Conservation (phyloP, 2,888 invertebrate genomes). For the Cephalotes varians region DNA sequence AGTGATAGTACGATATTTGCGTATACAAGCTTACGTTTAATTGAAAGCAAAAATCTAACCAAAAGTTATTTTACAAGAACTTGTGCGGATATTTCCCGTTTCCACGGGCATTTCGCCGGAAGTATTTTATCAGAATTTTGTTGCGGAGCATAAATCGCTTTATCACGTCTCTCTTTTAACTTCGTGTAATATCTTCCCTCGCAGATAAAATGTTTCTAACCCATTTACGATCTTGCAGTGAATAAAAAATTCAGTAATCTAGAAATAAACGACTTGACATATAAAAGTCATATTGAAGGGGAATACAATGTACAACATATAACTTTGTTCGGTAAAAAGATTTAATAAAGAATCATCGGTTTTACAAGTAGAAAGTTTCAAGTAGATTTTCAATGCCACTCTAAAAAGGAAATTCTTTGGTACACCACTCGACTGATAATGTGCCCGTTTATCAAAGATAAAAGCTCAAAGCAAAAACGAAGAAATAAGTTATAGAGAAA, state of each 20-base stretch:
- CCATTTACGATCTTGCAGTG: slow-evolving; percentile 4
- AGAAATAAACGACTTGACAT: slow-evolving; percentile 30
- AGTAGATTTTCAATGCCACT: slow-evolving; percentile 18
- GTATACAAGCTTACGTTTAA: background rate
- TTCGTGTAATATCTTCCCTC: slow-evolving; percentile 7
- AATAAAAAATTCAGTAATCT: slow-evolving; percentile 22
- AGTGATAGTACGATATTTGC: background rate
- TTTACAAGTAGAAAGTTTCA: slow-evolving; percentile 16
- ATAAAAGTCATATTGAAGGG: background rate
- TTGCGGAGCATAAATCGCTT: slow-evolving; percentile 9
- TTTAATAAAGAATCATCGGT: slow-evolving; percentile 22
- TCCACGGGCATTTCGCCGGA: slow-evolving; percentile 8
- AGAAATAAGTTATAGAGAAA: background rate
- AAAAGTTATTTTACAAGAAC: slow-evolving; percentile 4
- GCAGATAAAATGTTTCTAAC: slow-evolving; percentile 3
- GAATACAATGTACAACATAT: background rate
- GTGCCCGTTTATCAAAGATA: background rate
- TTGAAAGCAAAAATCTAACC: background rate
- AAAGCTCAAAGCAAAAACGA: slow-evolving; percentile 10
- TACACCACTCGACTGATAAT: slow-evolving; percentile 1
- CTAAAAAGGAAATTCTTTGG: slow-evolving; percentile 19
- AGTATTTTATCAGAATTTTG: slow-evolving; percentile 34
- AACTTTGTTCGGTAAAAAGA: background rate
- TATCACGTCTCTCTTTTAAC: background rate
- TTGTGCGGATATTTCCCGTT: background rate